Conservation (phyloP, 2,888 invertebrate genomes). For the Polydesmus complanatus region DNA sequence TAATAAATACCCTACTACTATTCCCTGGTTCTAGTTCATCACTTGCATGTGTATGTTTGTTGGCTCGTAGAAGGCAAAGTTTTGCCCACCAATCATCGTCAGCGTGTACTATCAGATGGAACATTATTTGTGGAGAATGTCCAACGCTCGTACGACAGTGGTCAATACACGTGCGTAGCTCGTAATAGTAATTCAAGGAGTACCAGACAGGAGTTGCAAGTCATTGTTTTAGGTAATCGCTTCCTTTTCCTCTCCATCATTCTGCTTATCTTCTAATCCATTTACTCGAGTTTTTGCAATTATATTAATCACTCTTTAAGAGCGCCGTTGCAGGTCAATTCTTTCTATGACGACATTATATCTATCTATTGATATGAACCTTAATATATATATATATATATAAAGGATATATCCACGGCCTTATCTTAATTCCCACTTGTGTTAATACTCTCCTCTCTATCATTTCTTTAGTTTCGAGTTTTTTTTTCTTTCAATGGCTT, state of each 20-base stretch:
- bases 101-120: slow-evolving; percentile 15
- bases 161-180: slow-evolving; percentile 17
- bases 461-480: too few species aligned
- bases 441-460: too few species aligned
- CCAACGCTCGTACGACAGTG: slow-evolving; percentile 11
- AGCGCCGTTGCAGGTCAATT: too few species aligned
- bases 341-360: too few species aligned
- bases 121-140: slow-evolving; percentile 15
- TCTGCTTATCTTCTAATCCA: too few species aligned
- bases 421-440: too few species aligned
- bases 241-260: too few species aligned
- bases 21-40: neutral
- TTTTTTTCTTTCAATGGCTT: too few species aligned
- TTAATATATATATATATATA: neutral
- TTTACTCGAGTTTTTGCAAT: too few species aligned
- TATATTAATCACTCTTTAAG: too few species aligned
- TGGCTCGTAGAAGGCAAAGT: slow-evolving; percentile 7
- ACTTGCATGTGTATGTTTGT: neutral
- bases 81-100: slow-evolving; percentile 16
- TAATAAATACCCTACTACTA: neutral
- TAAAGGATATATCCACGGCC: neutral
- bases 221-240: slow-evolving; percentile 13
- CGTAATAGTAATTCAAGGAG: neutral
- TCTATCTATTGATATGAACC: neutral
- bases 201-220: slow-evolving; percentile 13